These are phyloP conservation scores for Zaprionus lachaisei DNA, from an alignment of 1,140 invertebrate species.

Conservation along the genomic window DNA sequence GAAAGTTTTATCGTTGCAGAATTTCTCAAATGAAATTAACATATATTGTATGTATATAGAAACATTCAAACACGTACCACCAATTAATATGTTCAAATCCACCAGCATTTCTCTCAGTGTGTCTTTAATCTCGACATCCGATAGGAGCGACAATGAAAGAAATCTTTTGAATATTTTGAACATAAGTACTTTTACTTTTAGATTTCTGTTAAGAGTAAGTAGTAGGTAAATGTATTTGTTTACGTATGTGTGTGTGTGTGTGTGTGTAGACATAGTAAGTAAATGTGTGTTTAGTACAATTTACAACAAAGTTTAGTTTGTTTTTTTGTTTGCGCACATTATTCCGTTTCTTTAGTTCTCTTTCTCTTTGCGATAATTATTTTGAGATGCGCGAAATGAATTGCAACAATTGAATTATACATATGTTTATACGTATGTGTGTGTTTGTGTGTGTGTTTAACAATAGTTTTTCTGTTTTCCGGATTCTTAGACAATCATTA, in stretches of 20 bases:
- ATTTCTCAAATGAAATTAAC: conserved; percentile 65
- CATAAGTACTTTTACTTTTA: conserved; percentile 50
- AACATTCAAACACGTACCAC: conserved; percentile 54
- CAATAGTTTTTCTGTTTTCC: conserved; percentile 44
- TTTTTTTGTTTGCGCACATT: conserved; percentile 29
- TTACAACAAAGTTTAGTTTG: conserved; percentile 69
- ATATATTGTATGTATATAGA: conserved; percentile 57
- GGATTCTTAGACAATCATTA: conserved; percentile 38
- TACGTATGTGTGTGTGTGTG: conserved; percentile 39
- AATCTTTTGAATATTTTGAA: conserved; percentile 43
- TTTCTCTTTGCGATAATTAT: conserved; percentile 53
- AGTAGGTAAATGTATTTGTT: conserved; percentile 53
- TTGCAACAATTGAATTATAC: conserved; percentile 57
- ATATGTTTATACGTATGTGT: conserved; percentile 45
- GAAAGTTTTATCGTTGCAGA: conserved; percentile 60
- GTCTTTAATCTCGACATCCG: neutral
- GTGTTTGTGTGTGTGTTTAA: conserved; percentile 41
- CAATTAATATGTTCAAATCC: conserved; percentile 1
- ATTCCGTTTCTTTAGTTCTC: conserved; percentile 15
- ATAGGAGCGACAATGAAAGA: conserved; percentile 25
- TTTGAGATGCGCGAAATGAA: conserved; percentile 55
- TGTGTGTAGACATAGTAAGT: conserved; percentile 44
- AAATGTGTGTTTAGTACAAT: conserved; percentile 63
- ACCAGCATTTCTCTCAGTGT: conserved; percentile 9
- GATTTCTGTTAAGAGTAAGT: conserved; percentile 49